Base-by-base conservation (phyloP, 1,140 invertebrate genomes). In the Subanguina moxae region DNA sequence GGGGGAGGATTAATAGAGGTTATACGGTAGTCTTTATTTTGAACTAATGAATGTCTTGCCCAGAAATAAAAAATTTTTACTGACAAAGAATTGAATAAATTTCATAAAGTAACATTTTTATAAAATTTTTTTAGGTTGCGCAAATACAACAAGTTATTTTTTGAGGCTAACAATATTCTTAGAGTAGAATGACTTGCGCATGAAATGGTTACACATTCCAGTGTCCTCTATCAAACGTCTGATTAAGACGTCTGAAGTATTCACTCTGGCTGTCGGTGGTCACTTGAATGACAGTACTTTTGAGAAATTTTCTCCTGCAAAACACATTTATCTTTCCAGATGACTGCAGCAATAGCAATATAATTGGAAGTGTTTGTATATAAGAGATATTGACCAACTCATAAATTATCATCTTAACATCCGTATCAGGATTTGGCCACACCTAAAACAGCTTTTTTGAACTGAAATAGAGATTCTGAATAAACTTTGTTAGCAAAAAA, bases 401-500 rank as follows among this genome's bases (percentile, higher is more conserved):
- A 15, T 21, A 52, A 52, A 52, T 52, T 52, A 52, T 52, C 48
- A 52, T 52, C 23, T 52, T 3, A 52, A 52, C 23, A 25, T 52
- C 48, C 17, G 48, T 25, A 19, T 3, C 8, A 7, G 48, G 48
- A 45, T 52, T 52, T 15, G 48, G 48, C 48, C 48, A 52, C 23
- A 52, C 3, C 48, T 52, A 25, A 21, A 52, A 52, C 3, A 7
- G 17, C 11, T 5, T 38, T 38, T 11, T 5, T 38, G 32, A 38
- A 11, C 32, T 38, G 3, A 5, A 38, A 38, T 3, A 11, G 11
- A 38, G 11, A 38, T 5, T 5, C 11, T 38, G 11, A 38, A 38
- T 15, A 19, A 21, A 52, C 48, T 19, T 19, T 25, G 17, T 52
- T 52, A 8, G 48, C 48, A 52, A 52, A 21, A 52, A 5, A 21